Conservation (phyloP, 1,140 invertebrate genomes). For the Scaptomyza hsui region DNA sequence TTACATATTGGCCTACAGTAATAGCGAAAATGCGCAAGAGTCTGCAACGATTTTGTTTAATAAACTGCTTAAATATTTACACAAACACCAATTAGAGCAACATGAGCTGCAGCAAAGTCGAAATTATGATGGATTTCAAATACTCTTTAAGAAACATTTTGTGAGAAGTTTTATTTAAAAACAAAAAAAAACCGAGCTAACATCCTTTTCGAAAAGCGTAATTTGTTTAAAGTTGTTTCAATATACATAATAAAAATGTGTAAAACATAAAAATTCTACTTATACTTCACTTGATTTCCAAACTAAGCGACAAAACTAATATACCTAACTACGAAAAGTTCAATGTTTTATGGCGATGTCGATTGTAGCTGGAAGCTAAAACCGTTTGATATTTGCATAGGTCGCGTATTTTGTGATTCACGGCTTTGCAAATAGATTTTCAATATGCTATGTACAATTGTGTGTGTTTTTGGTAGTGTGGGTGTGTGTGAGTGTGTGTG, state of each 20-base stretch:
- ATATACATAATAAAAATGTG: neutral
- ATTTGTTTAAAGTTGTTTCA: too few species aligned
- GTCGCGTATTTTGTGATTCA: conserved; percentile 76
- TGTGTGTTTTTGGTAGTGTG: neutral
- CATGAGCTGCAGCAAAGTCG: neutral
- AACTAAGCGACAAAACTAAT: neutral
- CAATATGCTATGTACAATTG: conserved; percentile 30
- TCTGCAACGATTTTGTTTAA: conserved; percentile 57
- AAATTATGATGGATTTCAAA: neutral
- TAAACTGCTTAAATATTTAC: conserved; percentile 74
- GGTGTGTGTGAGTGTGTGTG: conserved; percentile 11
- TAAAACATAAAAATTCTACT: too few species aligned
- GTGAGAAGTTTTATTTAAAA: too few species aligned
- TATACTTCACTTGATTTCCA: neutral
- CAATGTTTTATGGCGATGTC: neutral
- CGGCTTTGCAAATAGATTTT: conserved; percentile 70
- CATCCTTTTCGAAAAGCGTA: too few species aligned
- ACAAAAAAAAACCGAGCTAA: too few species aligned
- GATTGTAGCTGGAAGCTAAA: conserved; percentile 42
- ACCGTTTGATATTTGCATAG: conserved; percentile 69
- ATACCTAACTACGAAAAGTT: neutral
- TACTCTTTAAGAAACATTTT: neutral
- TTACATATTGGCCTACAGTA: conserved; percentile 18
- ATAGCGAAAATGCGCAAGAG: conserved; percentile 30
- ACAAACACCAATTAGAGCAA: conserved; percentile 14